Base-by-base conservation (phyloP, 2,888 invertebrate genomes). In the Deilephila porcellus region DNA sequence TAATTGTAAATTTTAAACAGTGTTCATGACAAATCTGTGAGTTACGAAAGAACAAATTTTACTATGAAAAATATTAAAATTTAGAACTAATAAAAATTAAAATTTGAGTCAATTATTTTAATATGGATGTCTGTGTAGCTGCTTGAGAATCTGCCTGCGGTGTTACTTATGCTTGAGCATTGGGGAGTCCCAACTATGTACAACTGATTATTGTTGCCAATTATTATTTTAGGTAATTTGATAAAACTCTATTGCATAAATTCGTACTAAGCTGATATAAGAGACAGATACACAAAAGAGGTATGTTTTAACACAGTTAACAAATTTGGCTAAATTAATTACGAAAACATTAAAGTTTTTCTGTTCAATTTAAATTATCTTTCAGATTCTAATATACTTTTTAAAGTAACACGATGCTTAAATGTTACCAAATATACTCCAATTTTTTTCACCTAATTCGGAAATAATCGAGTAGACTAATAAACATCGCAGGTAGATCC, bases 1-100 rank as follows among this genome's bases (percentile, higher is more conserved):
- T 34, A 56, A 32, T 32, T 70, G 73, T 70, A 34, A 60, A 73
- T 45, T 70, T 52, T 37, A 72, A 63, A 62, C 19, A 25, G 64
- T 67, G 67, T 25, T 17, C 64, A 72, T 11, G 25, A 59, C 14
- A 59, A 19, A 29, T 29, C n/a, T 62, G 7, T 62, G 64, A n/a
- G 45, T 25, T 29, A 73, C 25, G 4, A 25, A 73, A 67, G n/a
- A 59, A 56, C 56, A 59, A 32, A 59, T 14, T 34, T 56, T 37
- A 37, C 25, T 25, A 45, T 37, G 8, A 7, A 63, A 56, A 63
- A 20, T 71, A 63, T 29, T 53, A 52, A 14, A 67, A 67, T 67
- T 25, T 52, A 14, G 45, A 67, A 17, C 67, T 67, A 52, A 67
- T 67, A n/a, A 25, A 45, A 67, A 67, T 25, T 25, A 52, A 62